Conservation (phyloP, 2,888 invertebrate genomes). For the Hemicrepidius hirtus region DNA sequence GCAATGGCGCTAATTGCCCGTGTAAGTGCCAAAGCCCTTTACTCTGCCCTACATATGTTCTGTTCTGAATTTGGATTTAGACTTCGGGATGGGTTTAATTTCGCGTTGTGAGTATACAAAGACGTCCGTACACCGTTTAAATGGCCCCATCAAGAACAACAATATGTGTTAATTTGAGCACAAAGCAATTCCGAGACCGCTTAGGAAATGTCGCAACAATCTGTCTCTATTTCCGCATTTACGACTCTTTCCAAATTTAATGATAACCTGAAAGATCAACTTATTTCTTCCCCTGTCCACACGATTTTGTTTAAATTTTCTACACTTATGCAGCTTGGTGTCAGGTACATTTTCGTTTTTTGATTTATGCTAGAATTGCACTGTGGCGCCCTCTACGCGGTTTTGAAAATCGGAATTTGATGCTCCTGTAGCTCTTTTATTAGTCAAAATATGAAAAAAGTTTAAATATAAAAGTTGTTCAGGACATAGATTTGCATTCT, state of each 20-base stretch:
- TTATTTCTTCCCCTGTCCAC: neutral
- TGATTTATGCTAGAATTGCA: too few species aligned
- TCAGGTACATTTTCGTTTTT: too few species aligned
- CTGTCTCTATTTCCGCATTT: constrained; percentile 18
- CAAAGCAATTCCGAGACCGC: constrained; percentile 16
- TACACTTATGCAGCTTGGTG: too few species aligned
- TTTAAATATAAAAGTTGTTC: too few species aligned
- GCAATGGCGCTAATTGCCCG: constrained; percentile 24
- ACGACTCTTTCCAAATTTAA: constrained; percentile 6
- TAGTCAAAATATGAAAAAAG: too few species aligned
- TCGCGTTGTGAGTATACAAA: constrained; percentile 14
- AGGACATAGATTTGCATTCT: too few species aligned
- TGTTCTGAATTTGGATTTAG: constrained; percentile 4
- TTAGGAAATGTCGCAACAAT: constrained; percentile 17
- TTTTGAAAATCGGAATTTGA: too few species aligned
- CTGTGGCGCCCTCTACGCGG: too few species aligned
- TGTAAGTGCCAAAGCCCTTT: constrained; percentile 15
- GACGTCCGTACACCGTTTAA: constrained; percentile 15
- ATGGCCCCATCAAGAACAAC: constrained; percentile 15
- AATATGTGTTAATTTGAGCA: constrained; percentile 22
- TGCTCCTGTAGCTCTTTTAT: too few species aligned
- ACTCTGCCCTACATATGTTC: constrained; percentile 12
- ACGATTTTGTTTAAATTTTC: too few species aligned
- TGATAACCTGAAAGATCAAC: neutral
- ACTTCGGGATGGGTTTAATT: constrained; percentile 6